Conservation (phyloP, 1,140 invertebrate species). For the Aphelenchoides besseyi region DNA sequence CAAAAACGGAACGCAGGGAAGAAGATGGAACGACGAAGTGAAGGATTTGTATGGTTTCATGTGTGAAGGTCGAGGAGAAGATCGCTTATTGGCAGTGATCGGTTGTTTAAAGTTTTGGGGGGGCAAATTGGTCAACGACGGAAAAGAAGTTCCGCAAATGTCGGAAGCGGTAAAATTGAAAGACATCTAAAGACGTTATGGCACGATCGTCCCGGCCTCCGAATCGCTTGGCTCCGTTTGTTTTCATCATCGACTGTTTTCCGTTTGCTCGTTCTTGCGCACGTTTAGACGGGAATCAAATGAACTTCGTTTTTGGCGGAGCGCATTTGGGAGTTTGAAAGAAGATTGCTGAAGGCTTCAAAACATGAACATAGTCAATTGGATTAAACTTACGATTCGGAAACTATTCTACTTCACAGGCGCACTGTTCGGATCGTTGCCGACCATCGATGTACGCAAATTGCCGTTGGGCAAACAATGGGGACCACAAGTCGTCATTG, state of each 20-base stretch:
- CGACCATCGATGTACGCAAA: no score
- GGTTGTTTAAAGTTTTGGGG: neutral
- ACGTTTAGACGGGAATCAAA: no score
- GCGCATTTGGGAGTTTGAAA: neutral
- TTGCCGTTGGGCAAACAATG: no score
- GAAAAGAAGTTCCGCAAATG: neutral
- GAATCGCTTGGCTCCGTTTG: no score
- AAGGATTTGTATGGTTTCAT: no score
- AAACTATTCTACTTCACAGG: conserved; percentile 17
- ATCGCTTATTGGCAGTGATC: neutral
- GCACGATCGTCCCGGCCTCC: neutral
- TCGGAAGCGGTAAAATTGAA: neutral
- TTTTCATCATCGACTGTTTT: no score
- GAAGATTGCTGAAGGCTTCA: neutral
- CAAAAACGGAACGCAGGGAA: neutral
- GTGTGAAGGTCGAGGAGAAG: no score
- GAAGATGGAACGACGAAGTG: neutral
- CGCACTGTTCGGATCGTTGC: neutral
- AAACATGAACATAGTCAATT: neutral
- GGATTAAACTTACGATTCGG: neutral
- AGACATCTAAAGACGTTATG: neutral
- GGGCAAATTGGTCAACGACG: neutral
- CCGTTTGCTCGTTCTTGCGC: no score
- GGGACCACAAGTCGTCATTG: neutral
- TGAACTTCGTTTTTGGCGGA: neutral